Conservation (phyloP, 2,113 vertebrate genomes). For the Embiotoca jacksoni region DNA sequence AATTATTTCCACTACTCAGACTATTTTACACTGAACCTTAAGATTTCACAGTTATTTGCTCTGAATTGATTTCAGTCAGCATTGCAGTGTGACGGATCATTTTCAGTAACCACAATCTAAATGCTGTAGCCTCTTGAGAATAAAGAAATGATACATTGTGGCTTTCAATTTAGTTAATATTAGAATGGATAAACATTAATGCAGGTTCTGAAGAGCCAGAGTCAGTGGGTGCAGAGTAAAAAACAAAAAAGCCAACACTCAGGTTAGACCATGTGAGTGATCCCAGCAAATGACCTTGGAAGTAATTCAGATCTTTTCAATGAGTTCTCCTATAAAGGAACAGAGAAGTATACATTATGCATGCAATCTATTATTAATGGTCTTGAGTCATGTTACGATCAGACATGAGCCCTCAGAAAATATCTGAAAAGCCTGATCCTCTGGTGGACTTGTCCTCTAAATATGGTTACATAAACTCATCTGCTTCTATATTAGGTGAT, state of each 20-base stretch:
- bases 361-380: conserved; percentile 86
- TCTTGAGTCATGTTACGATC: conserved; percentile 82
- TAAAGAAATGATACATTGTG: not conserved
- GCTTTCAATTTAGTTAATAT: too few relatives aligned
- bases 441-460: conserved; percentile 43
- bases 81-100: not conserved
- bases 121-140: not conserved
- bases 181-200: not conserved
- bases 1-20: not conserved
- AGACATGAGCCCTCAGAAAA: conserved; percentile 67
- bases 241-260: not conserved
- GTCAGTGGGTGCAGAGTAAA: not conserved
- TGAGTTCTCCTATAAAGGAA: conserved; percentile 66
- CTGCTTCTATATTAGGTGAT: not conserved
- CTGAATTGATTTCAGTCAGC: not conserved
- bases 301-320: conserved; percentile 70
- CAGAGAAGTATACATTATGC: conserved; percentile 81
- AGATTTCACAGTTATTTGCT: not conserved
- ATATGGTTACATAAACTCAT: conserved; percentile 28
- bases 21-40: not conserved
- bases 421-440: conserved; percentile 50
- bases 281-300: conserved; percentile 69
- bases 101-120: not conserved
- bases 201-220: not conserved
- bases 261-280: conserved; percentile 41